Conservation (phyloP, 2,797 vertebrate species). For the Huso huso region DNA sequence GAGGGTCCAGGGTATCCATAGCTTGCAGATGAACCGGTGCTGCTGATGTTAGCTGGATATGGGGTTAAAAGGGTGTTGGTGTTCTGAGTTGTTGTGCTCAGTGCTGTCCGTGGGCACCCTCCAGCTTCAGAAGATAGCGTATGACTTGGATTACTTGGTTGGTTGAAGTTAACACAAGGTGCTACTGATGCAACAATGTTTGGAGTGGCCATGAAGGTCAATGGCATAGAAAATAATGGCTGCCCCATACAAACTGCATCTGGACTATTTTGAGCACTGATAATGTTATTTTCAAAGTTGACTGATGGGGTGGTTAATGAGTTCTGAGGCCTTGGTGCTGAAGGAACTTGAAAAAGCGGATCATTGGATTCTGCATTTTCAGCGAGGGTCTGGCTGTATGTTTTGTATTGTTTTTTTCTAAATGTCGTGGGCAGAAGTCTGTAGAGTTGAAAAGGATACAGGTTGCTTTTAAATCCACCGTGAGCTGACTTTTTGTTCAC, state of each 20-base stretch:
- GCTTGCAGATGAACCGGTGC: conserved; percentile 51
- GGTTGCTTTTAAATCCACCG: conserved; percentile 79
- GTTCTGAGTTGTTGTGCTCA: conserved; percentile 17
- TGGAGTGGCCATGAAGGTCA: conserved; percentile 69
- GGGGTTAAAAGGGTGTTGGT: conserved; percentile 23
- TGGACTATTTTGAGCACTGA: conserved; percentile 22
- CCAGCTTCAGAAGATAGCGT: conserved; percentile 33
- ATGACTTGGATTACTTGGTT: conserved; percentile 45
- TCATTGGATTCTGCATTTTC: conserved; percentile 51
- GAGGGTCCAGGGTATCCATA: conserved; percentile 60
- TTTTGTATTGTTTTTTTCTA: conserved; percentile 81
- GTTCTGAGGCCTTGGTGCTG: conserved; percentile 40
- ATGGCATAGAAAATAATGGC: conserved; percentile 51
- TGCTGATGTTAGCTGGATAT: conserved; percentile 17
- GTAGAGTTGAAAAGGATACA: conserved; percentile 95
- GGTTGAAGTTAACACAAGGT: conserved; percentile 59
- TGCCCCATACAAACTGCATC: conserved; percentile 30
- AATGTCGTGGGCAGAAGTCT: conserved; percentile 94
- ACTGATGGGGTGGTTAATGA: conserved; percentile 50
- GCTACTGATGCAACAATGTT: conserved; percentile 57
- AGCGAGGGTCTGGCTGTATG: conserved; percentile 72
- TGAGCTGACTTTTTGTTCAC: conserved; percentile 86
- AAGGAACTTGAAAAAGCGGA: conserved; percentile 44
- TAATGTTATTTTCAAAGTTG: conserved; percentile 55
- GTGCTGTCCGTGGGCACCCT: conserved; percentile 20